Evolutionary conservation across 2,888 invertebrate genomes (phyloP).

Genomic region (Panzeria rudis): DNA sequence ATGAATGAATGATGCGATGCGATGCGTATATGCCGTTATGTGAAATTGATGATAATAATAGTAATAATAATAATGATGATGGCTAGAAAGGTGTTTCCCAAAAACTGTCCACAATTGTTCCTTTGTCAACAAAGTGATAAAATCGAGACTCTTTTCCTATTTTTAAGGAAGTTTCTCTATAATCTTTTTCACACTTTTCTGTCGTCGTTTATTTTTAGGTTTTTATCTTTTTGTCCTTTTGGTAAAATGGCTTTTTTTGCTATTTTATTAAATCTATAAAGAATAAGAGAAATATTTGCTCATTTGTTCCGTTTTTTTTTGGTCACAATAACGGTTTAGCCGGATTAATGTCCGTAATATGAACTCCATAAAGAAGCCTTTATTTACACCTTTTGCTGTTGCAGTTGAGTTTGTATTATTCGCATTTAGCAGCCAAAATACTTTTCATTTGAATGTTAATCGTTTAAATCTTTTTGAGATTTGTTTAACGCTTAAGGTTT

Average conservation of each 20-base stretch:
- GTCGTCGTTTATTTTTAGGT: neutral
- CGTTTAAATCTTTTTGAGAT: conserved; percentile 58
- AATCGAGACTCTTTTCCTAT: conserved; percentile 55
- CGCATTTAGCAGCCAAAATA: conserved; percentile 53
- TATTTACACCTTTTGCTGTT: conserved; percentile 71
- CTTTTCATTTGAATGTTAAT: conserved; percentile 56
- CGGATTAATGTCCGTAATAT: conserved; percentile 75
- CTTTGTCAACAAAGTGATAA: conserved; percentile 25
- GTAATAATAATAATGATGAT: conserved; percentile 3
- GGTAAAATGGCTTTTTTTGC: conserved; percentile 32
- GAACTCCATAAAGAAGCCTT: conserved; percentile 75
- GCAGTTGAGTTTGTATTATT: conserved; percentile 3
- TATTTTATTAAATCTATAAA: conserved; percentile 47
- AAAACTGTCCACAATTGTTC: conserved; percentile 57
- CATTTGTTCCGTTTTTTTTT: conserved; percentile 61
- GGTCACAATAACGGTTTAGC: conserved; percentile 71
- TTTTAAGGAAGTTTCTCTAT: conserved; percentile 64
- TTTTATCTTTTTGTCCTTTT: conserved; percentile 15
- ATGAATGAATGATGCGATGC: no score
- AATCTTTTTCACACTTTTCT: conserved; percentile 67
- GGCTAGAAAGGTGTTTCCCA: conserved; percentile 65
- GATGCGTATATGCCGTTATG: conserved; percentile 63
- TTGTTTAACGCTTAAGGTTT: conserved; percentile 57
- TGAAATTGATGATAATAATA: conserved; percentile 11
- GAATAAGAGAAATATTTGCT: conserved; percentile 49